Base-by-base conservation (phyloP, 1,140 invertebrate genomes). In the Acyrthosiphon pisum region DNA sequence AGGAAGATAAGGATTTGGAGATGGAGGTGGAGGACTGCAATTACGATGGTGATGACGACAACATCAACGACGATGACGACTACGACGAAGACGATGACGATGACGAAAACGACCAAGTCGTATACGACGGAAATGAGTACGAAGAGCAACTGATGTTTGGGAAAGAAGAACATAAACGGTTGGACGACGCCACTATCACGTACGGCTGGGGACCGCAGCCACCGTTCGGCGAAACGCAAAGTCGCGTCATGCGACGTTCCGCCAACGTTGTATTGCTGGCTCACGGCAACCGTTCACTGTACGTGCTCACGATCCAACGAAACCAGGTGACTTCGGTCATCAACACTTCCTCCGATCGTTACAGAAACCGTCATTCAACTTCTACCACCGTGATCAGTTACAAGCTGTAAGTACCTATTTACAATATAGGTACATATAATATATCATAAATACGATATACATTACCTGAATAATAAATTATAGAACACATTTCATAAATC, bases 241-340 rank as follows among this genome's bases (percentile, higher is more conserved):
- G 44, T 41, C 37, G 35, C 1, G 35, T 41, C 22, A 48, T 22
- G 8, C 48, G 89, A 26, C 68, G 22, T 90, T 90, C 89, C 37
- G 89, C 89, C 14, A 90, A 90, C 30, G 37, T 90, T 26, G 89
- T 90, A 14, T 41, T 90, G 37, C 53, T 90, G 56, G 89, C 89
- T 14, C 56, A 90, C 26, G 53, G 56, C 14, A 60, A 90, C 89
- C 89, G 89, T 44, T 90, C 89, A 41, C 23, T 90, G 22, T 41
- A 90, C 26, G 89, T 90, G 56, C 56, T 90, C 56, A n/a, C 41
- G 1, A 44, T 90, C 2, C 89, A 90, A 46, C 53, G 89, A 18
- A 68, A 53, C 37, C 88, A 90, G 37, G n/a, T n/a, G 30, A 56
- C 22, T 0, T 8, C 35, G 1, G n/a, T 50, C 48, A 37, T 23